Evolutionary conservation across 2,888 invertebrate genomes (phyloP).

Genomic region (Macrophya annulata): DNA sequence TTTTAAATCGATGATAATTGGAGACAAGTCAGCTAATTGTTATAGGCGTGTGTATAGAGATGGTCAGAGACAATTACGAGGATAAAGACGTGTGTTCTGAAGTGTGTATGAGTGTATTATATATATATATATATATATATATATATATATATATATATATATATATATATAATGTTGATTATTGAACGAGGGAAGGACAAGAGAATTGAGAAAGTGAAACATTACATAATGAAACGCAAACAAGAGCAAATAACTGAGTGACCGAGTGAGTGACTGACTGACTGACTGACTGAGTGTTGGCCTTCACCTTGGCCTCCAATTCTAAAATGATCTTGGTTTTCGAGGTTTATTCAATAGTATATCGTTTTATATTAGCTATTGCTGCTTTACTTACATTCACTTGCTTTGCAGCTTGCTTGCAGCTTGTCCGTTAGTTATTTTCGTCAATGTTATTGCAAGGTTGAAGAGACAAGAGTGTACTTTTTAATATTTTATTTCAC

Average conservation of each 20-base stretch:
- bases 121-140: too few relatives aligned
- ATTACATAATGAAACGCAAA: slow-evolving; percentile 28
- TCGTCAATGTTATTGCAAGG: slow-evolving; percentile 73
- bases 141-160: too few relatives aligned
- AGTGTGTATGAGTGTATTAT: too few relatives aligned
- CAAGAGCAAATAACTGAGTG: not conserved
- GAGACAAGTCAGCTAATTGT: too few relatives aligned
- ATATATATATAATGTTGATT: not conserved
- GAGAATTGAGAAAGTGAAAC: slow-evolving; percentile 54
- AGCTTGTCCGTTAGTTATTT: slow-evolving; percentile 71
- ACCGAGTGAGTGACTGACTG: not conserved
- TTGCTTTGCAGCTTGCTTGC: slow-evolving; percentile 68
- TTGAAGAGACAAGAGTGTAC: slow-evolving; percentile 52
- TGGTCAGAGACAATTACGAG: too few relatives aligned
- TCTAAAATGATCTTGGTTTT: not conserved
- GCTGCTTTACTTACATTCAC: slow-evolving; percentile 52
- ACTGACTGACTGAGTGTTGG: slow-evolving; percentile 59
- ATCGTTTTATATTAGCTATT: not conserved
- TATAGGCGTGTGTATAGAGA: too few relatives aligned
- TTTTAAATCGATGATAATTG: not conserved
- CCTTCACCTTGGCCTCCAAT: slow-evolving; percentile 76
- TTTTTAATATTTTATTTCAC: not conserved
- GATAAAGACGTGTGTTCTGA: too few relatives aligned
- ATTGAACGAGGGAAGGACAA: slow-evolving; percentile 55
- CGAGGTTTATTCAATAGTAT: not conserved